Evolutionary conservation across 2,113 vertebrate species (phyloP).

Genomic region (Myxocyprinus asiaticus): DNA sequence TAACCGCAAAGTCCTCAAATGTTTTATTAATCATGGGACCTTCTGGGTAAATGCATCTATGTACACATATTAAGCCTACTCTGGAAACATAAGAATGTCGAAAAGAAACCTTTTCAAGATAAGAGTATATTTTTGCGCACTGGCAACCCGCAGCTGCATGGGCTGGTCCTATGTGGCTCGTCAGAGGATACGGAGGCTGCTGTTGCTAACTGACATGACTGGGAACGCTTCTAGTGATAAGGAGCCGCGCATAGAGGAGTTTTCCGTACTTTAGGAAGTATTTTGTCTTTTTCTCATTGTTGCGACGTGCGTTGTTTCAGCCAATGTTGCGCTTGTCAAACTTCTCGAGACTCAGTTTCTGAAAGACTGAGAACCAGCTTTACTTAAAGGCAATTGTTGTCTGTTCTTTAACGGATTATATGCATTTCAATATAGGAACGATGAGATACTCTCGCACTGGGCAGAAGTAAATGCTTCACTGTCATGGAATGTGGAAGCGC

Average conservation of each 20-base stretch:
- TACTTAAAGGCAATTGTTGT: not conserved
- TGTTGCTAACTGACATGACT: slow-evolving; percentile 64
- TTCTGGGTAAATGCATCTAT: too few relatives aligned
- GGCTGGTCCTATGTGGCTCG: slow-evolving; percentile 54
- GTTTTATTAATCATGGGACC: too few relatives aligned
- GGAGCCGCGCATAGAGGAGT: slow-evolving; percentile 50
- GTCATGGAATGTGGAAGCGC: not conserved
- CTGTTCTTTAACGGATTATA: not conserved
- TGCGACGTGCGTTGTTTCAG: not conserved
- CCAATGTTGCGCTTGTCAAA: too few relatives aligned
- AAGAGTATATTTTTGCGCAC: slow-evolving; percentile 44
- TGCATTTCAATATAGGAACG: not conserved
- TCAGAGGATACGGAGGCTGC: slow-evolving; percentile 58
- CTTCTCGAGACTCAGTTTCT: not conserved
- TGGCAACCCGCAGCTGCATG: slow-evolving; percentile 56
- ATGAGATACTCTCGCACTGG: not conserved
- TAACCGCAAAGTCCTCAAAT: too few relatives aligned
- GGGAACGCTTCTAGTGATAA: slow-evolving; percentile 64
- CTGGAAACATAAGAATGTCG: too few relatives aligned
- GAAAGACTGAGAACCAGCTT: not conserved
- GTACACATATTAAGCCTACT: too few relatives aligned
- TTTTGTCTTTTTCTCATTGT: slow-evolving; percentile 19
- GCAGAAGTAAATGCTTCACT: not conserved
- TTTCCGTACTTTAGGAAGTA: slow-evolving; percentile 52
- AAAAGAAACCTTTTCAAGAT: too few relatives aligned